These are phyloP conservation scores for Flabesymbios commensalis DNA, from an alignment of 2,888 invertebrate species.

Conservation along the genomic window DNA sequence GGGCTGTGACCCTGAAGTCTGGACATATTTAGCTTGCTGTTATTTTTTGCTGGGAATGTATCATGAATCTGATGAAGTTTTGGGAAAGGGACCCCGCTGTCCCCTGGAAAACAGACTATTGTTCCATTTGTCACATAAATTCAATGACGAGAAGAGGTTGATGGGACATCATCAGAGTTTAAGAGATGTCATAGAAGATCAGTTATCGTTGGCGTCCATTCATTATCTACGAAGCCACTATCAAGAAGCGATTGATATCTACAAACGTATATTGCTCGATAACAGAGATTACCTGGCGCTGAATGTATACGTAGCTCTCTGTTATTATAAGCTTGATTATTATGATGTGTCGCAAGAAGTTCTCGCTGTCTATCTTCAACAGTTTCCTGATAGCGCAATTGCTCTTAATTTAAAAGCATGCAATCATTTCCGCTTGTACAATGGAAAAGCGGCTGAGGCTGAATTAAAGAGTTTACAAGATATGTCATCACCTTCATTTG, in stretches of 20 bases:
- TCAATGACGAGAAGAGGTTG: slow-evolving; percentile 82
- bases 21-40: slow-evolving; percentile 86
- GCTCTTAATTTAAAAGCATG: slow-evolving; percentile 92
- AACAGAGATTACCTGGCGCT: slow-evolving; percentile 90
- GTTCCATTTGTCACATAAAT: slow-evolving; percentile 92
- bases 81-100: slow-evolving; percentile 64
- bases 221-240: slow-evolving; percentile 96
- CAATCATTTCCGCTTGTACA: slow-evolving; percentile 83
- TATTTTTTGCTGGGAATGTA: slow-evolving; percentile 92
- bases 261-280: slow-evolving; percentile 87
- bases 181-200: slow-evolving; percentile 89
- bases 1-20: slow-evolving; percentile 68
- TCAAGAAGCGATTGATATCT: slow-evolving; percentile 98
- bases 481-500: slow-evolving; percentile 70
- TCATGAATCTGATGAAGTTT: slow-evolving; percentile 70
- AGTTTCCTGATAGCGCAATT: slow-evolving; percentile 89
- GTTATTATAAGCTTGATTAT: slow-evolving; percentile 97
- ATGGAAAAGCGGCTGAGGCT: slow-evolving; percentile 91
- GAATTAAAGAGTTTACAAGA: slow-evolving; percentile 80
- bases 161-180: slow-evolving; percentile 80
- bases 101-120: slow-evolving; percentile 77
- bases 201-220: slow-evolving; percentile 91
- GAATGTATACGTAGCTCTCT: slow-evolving; percentile 95
- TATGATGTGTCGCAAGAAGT: slow-evolving; percentile 97
- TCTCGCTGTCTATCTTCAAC: slow-evolving; percentile 87